Conservation (phyloP, 2,113 vertebrate species). For the Coptodon bakossiorum region DNA sequence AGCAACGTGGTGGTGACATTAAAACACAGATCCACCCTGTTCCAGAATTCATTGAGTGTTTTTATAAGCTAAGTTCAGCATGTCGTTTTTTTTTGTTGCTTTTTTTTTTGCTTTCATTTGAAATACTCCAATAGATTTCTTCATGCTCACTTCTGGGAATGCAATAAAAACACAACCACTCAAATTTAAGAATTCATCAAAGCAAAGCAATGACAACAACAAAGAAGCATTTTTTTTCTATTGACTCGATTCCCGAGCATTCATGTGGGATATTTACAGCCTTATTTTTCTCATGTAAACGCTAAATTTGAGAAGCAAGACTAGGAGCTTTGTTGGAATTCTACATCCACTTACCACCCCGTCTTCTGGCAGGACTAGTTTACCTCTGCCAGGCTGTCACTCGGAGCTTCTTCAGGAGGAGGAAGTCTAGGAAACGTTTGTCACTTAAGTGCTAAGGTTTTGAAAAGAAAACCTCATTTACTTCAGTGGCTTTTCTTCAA, state of each 20-base stretch:
- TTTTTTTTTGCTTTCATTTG: constrained; percentile 9
- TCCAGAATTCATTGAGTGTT: constrained; percentile 42
- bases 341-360: constrained; percentile 57
- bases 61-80: constrained; percentile 38
- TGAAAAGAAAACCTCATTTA: constrained; percentile 59
- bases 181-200: constrained; percentile 39
- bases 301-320: constrained; percentile 44
- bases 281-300: constrained; percentile 65
- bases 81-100: neutral
- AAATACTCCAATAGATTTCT: neutral
- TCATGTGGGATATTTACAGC: constrained; percentile 64
- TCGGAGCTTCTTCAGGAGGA: neutral
- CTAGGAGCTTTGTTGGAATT: constrained; percentile 60
- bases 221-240: neutral
- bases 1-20: constrained; percentile 40
- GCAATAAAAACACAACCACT: constrained; percentile 17
- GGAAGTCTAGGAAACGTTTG: constrained; percentile 38
- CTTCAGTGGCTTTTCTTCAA: constrained; percentile 18
- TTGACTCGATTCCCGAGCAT: constrained; percentile 26
- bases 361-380: neutral
- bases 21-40: constrained; percentile 60
- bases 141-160: neutral
- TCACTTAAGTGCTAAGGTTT: constrained; percentile 46
- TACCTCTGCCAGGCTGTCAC: constrained; percentile 13
- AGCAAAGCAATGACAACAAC: constrained; percentile 24